A percentile compares a stretch with the other conserved stretches of the same genome.
Evolutionary conservation across 2,888 invertebrate species (phyloP).

Genomic region (Gymnocheta viridis): DNA sequence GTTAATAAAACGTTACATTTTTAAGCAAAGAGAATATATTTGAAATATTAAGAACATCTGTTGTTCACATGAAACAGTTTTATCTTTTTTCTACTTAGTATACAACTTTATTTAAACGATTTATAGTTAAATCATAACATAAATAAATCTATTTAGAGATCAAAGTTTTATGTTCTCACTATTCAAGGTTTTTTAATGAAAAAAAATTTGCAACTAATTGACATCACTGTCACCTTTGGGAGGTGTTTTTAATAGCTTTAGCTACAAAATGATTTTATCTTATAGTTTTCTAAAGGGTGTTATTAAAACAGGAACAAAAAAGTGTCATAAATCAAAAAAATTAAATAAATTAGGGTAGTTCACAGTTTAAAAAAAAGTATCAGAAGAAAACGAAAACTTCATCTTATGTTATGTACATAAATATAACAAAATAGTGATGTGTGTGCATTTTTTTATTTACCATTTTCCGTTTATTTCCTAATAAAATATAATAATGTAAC

Average conservation of each 20-base stretch:
- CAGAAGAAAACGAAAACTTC: no score
- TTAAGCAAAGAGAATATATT: no score
- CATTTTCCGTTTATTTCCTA: no score
- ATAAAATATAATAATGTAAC: no score
- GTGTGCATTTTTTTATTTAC: no score
- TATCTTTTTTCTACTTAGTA: no score
- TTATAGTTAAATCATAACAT: neutral
- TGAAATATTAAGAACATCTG: no score
- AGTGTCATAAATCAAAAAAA: neutral
- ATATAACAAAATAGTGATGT: no score
- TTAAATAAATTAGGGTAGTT: constrained; percentile 11
- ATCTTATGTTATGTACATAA: no score
- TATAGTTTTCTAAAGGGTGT: constrained; percentile 1
- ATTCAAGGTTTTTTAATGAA: neutral
- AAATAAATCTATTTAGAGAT: neutral
- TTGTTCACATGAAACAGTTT: no score
- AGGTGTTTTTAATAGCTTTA: constrained; percentile 26
- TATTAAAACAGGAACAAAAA: neutral
- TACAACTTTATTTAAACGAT: neutral
- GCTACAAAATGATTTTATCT: constrained; percentile 15
- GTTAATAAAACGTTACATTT: no score
- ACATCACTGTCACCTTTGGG: neutral
- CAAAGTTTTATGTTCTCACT: neutral
- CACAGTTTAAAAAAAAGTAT: neutral
- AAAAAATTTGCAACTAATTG: neutral